Percentiles rank a stretch among this genome's conserved stretches.
These are phyloP conservation scores for Nasonia longicornis DNA, from an alignment of 1,140 invertebrate genomes.

Conservation along the genomic window DNA sequence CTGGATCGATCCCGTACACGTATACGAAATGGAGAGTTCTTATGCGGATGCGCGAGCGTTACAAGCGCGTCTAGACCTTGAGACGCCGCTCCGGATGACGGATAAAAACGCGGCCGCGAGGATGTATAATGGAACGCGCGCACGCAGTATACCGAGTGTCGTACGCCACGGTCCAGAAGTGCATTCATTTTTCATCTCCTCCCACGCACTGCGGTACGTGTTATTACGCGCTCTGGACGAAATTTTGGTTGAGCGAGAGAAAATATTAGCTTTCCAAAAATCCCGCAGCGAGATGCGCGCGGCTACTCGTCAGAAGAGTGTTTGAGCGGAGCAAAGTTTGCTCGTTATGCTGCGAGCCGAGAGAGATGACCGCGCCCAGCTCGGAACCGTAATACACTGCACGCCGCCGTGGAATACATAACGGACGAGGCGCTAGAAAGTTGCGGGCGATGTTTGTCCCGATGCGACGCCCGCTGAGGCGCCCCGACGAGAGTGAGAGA, in stretches of 20 bases:
- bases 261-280: not conserved
- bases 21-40: not conserved
- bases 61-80: not conserved
- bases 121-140: too few species aligned
- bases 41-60: not conserved
- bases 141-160: too few species aligned
- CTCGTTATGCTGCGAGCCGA: not conserved
- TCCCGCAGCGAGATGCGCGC: not conserved
- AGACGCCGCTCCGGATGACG: not conserved
- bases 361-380: not conserved
- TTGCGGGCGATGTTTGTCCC: slow-evolving; percentile 35
- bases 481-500: not conserved
- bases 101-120: too few species aligned
- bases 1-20: not conserved
- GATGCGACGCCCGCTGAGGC: not conserved
- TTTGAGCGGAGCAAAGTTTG: slow-evolving; percentile 28
- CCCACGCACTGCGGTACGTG: too few species aligned
- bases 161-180: too few species aligned
- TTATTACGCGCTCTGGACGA: too few species aligned
- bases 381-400: not conserved
- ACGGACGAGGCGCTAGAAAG: slow-evolving; percentile 54
- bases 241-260: not conserved
- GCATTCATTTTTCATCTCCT: not conserved
- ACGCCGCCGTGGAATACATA: not conserved
- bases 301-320: not conserved